These are phyloP conservation scores for Conchocele bisecta DNA, from an alignment of 2,888 invertebrate species.

Conservation along the genomic window DNA sequence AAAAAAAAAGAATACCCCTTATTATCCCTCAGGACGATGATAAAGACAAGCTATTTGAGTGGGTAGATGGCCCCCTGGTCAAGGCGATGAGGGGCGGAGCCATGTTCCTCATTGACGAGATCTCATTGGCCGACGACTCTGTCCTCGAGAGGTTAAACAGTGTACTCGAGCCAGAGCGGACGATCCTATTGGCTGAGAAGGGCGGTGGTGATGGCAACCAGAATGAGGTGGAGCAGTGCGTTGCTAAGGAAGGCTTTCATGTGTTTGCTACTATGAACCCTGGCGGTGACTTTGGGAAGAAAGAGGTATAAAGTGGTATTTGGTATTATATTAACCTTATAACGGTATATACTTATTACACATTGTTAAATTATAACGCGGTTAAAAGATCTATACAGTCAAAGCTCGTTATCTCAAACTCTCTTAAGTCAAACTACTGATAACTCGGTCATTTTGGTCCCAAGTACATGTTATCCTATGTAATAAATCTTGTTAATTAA, in stretches of 20 bases:
- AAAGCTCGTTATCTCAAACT: no score
- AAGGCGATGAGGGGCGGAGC: constrained; percentile 93
- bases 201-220: constrained; percentile 83
- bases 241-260: constrained; percentile 89
- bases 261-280: constrained; percentile 99
- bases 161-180: constrained; percentile 95
- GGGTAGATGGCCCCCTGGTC: constrained; percentile 98
- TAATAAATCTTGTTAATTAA: no score
- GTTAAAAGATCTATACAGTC: not conserved
- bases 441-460: no score
- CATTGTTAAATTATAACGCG: not conserved
- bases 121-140: constrained; percentile 98
- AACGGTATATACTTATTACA: not conserved
- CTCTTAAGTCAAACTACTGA: no score
- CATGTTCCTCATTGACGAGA: constrained; percentile 98
- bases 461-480: no score
- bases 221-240: constrained; percentile 77
- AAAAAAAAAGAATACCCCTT: not conserved
- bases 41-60: constrained; percentile 91
- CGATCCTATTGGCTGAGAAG: constrained; percentile 95
- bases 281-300: constrained; percentile 99
- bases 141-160: constrained; percentile 99
- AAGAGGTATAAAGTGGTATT: constrained; percentile 90
- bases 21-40: constrained; percentile 41
- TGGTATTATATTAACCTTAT: not conserved